Conservation (phyloP, 2,888 invertebrate species). For the Athalia cordata region DNA sequence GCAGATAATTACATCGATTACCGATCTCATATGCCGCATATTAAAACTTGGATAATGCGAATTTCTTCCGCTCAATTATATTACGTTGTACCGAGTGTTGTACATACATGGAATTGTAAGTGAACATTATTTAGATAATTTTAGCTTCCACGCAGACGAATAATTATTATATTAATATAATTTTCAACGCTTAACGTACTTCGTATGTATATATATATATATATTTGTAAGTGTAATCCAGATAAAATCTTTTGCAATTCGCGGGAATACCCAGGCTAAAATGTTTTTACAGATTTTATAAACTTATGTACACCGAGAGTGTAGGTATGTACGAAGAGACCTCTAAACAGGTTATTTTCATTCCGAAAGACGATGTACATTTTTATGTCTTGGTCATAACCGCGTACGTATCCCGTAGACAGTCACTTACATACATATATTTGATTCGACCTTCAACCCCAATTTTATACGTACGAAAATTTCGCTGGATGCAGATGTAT, state of each 20-base stretch:
- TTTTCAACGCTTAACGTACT: too few relatives aligned
- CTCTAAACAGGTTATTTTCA: constrained; percentile 12
- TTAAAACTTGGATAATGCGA: too few relatives aligned
- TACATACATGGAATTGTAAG: too few relatives aligned
- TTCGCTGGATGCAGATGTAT: not conserved
- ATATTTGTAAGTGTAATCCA: not conserved
- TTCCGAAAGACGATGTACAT: not conserved
- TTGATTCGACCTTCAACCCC: constrained; percentile 18
- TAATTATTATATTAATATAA: too few relatives aligned
- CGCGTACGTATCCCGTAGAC: too few relatives aligned
- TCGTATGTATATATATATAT: not conserved
- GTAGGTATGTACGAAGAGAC: not conserved
- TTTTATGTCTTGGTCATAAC: not conserved
- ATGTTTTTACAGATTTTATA: not conserved
- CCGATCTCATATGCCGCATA: too few relatives aligned
- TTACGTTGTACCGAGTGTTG: too few relatives aligned
- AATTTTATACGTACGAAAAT: not conserved
- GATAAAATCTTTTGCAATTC: not conserved
- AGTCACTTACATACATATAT: not conserved
- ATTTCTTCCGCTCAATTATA: too few relatives aligned
- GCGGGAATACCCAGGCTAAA: not conserved
- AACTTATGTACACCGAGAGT: too few relatives aligned
- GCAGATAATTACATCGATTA: too few relatives aligned
- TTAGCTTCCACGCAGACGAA: too few relatives aligned
- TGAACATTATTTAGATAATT: too few relatives aligned